Evolutionary conservation across 1,140 invertebrate species (phyloP), one percentile per base, ranked within the genome.

Genomic region (Drosophila chauvacae): DNA sequence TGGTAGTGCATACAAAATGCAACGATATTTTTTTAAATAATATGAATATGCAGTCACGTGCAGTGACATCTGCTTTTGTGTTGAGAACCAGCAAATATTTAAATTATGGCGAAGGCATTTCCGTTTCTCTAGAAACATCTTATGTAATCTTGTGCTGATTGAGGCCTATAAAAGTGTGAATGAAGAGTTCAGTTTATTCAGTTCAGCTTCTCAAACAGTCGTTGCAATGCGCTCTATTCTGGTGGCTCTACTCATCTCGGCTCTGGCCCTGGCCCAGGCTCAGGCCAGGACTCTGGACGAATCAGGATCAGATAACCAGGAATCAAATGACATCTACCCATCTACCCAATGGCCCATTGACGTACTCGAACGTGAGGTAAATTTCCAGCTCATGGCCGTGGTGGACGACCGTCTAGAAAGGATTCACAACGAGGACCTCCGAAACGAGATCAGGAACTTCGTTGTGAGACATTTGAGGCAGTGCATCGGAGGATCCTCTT

Each of bases 321-420:
- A 7, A 10, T 2, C 45, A 1, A 47, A 47, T 26, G 7, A 70
- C 28, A 47, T 55, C 4, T 53, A 70, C 44, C 59, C 5, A 35
- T 23, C 23, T 23, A 3, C 28, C 0, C 11, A 51, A 2, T 87
- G 83, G 83, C 76, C 79, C 11, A 68, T 58, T 11, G 84, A 83
- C 47, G 66, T 88, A 28, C 47, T 50, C 16, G 1, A 50, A 28
- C 16, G 26, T 28, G 9, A 50, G 16, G 26, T 50, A n/a, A 28
- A 50, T n/a, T 50, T n/a, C 26, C 7, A 28, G 4, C 61, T 88
- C 2, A 73, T 87, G 39, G 58, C 74, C 59, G 80, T 87, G 56
- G 83, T 87, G 4, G 80, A 80, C 10, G 68, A 69, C 42, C 83
- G 84, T 4, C 23, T 87, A 53, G 44, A 80, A 10, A 53, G 65